Conservation (phyloP, 2,113 vertebrate genomes). For the Sorex fumeus region DNA sequence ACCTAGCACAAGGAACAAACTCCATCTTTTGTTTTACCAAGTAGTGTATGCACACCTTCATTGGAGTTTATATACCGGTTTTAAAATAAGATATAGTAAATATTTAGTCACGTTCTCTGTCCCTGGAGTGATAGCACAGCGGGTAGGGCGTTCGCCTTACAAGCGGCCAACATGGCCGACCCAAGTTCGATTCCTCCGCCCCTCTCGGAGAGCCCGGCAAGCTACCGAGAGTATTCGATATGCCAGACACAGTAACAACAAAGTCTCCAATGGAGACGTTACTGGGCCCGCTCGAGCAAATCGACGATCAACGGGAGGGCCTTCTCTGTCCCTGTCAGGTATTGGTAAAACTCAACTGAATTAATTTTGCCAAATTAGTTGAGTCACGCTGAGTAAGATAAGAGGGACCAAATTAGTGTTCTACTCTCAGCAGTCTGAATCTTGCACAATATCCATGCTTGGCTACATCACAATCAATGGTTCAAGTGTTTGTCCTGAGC, state of each 20-base stretch:
- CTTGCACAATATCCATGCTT: background rate
- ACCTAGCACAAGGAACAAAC: background rate
- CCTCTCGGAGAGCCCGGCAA: too few relatives aligned
- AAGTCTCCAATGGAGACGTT: too few relatives aligned
- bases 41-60: background rate
- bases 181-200: too few relatives aligned
- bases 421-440: background rate
- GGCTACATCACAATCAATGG: background rate
- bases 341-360: constrained; percentile 26
- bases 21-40: constrained; percentile 6
- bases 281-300: too few relatives aligned
- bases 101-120: constrained; percentile 19
- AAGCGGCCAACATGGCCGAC: too few relatives aligned
- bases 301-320: too few relatives aligned
- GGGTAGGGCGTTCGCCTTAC: too few relatives aligned
- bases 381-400: background rate
- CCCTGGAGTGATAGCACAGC: too few relatives aligned
- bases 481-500: background rate
- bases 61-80: background rate
- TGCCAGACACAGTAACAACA: too few relatives aligned
- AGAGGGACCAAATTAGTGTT: background rate
- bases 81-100: constrained; percentile 18
- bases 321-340: constrained; percentile 4
- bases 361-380: constrained; percentile 30
- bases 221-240: too few relatives aligned